Evolutionary conservation across 2,113 vertebrate species (phyloP).

Genomic region (Synchiropus splendidus): DNA sequence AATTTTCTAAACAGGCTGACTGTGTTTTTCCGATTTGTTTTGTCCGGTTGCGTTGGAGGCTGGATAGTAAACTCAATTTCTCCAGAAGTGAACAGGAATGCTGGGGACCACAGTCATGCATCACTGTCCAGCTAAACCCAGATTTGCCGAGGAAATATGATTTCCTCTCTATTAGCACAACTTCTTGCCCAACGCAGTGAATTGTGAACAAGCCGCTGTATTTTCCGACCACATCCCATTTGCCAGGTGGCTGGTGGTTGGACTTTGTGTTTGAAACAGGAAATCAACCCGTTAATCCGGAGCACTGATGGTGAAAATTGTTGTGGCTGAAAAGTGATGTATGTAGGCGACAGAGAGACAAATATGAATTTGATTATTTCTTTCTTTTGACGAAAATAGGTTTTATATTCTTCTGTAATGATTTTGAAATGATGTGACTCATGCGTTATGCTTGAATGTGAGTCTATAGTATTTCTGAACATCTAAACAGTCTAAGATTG

Average conservation of each 20-base stretch:
- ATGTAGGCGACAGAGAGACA: too few species aligned
- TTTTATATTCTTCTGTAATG: too few species aligned
- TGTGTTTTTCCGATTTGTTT: constrained; percentile 35
- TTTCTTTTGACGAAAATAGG: too few species aligned
- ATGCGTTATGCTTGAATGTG: too few species aligned
- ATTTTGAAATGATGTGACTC: too few species aligned
- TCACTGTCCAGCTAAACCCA: constrained; percentile 44
- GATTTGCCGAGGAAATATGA: constrained; percentile 35
- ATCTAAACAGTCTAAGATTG: too few species aligned
- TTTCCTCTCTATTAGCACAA: constrained; percentile 38
- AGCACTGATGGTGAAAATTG: too few species aligned
- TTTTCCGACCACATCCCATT: constrained; percentile 27
- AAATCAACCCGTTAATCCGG: too few species aligned
- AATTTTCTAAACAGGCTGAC: constrained; percentile 25
- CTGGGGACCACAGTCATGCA: constrained; percentile 38
- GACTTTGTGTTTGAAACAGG: neutral
- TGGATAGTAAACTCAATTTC: constrained; percentile 39
- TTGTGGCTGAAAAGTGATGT: too few species aligned
- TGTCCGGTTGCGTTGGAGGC: constrained; percentile 16
- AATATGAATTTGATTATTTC: too few species aligned
- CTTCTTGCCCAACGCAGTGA: constrained; percentile 34
- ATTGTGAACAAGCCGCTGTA: constrained; percentile 40
- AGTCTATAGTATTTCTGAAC: too few species aligned
- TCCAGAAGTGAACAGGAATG: constrained; percentile 26
- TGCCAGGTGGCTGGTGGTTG: constrained; percentile 26